Conservation (phyloP, 1,140 invertebrate genomes). For the Drosophila tani region DNA sequence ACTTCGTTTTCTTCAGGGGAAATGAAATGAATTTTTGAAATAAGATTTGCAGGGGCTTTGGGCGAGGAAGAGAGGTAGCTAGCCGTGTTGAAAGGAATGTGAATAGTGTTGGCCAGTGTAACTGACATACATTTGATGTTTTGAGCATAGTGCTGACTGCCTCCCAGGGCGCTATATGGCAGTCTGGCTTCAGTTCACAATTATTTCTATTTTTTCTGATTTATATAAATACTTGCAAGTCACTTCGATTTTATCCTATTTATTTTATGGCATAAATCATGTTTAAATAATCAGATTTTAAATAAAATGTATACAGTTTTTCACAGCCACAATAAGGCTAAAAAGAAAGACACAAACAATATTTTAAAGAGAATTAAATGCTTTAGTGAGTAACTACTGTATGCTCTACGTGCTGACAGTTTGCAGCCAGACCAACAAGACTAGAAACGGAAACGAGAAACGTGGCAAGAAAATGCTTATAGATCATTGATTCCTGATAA, state of each 20-base stretch:
- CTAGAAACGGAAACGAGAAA: conserved; percentile 42
- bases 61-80: conserved; percentile 6
- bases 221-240: no score
- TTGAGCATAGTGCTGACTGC: conserved; percentile 49
- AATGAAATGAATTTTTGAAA: conserved; percentile 77
- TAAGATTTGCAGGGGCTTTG: conserved; percentile 59
- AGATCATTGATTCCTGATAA: conserved; percentile 81
- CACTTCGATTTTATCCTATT: no score
- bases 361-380: background rate
- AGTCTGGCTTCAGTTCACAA: no score
- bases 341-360: background rate
- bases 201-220: no score
- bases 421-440: conserved; percentile 28
- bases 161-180: conserved; percentile 5
- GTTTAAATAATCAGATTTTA: no score
- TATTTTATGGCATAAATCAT: no score
- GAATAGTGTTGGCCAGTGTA: conserved; percentile 65
- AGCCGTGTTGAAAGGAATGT: conserved; percentile 57
- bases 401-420: conserved; percentile 54
- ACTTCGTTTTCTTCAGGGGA: conserved; percentile 43
- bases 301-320: background rate
- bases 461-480: conserved; percentile 65
- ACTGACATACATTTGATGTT: conserved; percentile 72
- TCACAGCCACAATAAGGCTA: background rate
- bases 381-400: conserved; percentile 25